Base-by-base conservation (phyloP, 2,888 invertebrate genomes). In the Archaeoteleia sp. region DNA sequence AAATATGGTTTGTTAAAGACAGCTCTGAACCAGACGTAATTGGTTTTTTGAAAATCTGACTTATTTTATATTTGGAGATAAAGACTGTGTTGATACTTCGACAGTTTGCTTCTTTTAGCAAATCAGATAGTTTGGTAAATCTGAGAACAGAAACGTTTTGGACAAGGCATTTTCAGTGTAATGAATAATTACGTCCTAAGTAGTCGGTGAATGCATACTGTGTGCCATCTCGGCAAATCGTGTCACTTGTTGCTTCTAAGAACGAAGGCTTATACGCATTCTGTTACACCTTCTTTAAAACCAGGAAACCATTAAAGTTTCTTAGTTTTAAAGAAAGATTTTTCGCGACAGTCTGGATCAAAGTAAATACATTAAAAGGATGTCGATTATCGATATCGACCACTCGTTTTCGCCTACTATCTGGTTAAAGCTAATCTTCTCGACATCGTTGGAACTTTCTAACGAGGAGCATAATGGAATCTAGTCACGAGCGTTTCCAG, bases 401-500 rank as follows among this genome's bases (percentile, higher is more conserved):
- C 62, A 62, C 57, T 61, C 68, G 54, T 63, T 68, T 58, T 63
- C 58, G 54, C 51, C 34, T 39, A 30, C 53, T 62, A 58, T 62
- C 67, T 51, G 46, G 30, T 12, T 20, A 25, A 42, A 46, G 45
- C 55, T 70, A 67, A 63, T 67, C 55, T 67, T 32, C 25, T 60
- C 55, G 55, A 63, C 60, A 63, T 43, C 63, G 58, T 60, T 60
- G 58, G 60, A 70, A 67, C 67, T 70, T 70, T 57, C 70, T 67
- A 70, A 67, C 67, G 63, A 67, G 43, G 39, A 53, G 46, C 48
- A 57, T 70, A 65, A 66, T 60, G 67, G 42, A 72, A 49, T 73
- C 71, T 53, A 63, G 68, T 70, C 72, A 71, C 72, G 74, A 74
- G 67, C 58, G 54, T 46, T 61, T 69, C 67, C 49, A 55, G 55